phyloP scores from a whole-genome alignment of 2,888 invertebrate genomes.

The Ferdinandea cuprea region DNA sequence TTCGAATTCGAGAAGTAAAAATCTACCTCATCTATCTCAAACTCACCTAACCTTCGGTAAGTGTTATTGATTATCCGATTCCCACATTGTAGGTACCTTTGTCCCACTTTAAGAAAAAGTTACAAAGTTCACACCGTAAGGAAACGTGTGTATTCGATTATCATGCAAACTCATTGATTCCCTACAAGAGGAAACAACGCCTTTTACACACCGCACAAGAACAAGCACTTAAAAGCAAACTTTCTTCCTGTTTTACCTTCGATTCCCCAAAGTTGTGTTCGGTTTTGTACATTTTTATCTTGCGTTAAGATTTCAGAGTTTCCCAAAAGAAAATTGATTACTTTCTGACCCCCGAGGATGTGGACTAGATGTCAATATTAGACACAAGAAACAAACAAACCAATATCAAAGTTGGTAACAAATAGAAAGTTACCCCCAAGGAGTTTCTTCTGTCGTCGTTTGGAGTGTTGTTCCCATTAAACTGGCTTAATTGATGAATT shows the following conservation, averaged over 20 bases:
- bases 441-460: neutral
- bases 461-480: constrained; percentile 24
- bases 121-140: neutral
- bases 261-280: constrained; percentile 62
- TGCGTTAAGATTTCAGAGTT: constrained; percentile 17
- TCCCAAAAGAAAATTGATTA: constrained; percentile 58
- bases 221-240: constrained; percentile 32
- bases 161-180: constrained; percentile 13
- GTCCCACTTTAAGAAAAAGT: neutral
- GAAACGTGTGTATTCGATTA: constrained; percentile 30
- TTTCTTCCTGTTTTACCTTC: constrained; percentile 12
- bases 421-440: neutral
- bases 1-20: no score
- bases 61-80: no score
- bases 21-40: no score
- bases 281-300: constrained; percentile 2
- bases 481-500: constrained; percentile 41
- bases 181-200: neutral
- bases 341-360: constrained; percentile 25
- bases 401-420: neutral
- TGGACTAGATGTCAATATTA: constrained; percentile 14
- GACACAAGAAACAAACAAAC: neutral
- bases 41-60: no score
- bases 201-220: neutral
- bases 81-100: neutral